Percentiles rank a stretch among this genome's conserved stretches.
Evolutionary conservation across 2,113 vertebrate species (phyloP).

Genomic region (Oceanites oceanicus): DNA sequence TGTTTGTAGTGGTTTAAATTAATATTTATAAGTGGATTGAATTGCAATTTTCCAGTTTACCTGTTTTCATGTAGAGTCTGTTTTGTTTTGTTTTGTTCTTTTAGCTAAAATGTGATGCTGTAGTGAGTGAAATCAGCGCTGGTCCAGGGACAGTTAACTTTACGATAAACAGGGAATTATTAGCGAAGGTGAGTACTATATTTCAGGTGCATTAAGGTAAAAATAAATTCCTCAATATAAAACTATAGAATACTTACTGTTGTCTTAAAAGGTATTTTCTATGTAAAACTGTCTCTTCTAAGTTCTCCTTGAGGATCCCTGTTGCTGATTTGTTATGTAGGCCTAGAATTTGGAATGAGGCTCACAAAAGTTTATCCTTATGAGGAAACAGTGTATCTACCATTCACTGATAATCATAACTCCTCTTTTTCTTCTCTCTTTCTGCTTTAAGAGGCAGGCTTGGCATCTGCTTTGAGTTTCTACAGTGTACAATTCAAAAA

Average conservation of each 20-base stretch:
- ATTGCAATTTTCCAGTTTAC: neutral
- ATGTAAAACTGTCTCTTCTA: neutral
- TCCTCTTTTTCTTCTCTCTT: neutral
- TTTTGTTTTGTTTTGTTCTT: constrained; percentile 2
- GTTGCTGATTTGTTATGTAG: neutral
- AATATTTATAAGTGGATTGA: neutral
- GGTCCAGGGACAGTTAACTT: constrained; percentile 83
- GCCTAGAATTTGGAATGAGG: neutral
- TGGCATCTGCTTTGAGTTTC: neutral
- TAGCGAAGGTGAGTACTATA: constrained; percentile 83
- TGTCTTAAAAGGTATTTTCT: neutral
- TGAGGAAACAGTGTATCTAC: neutral
- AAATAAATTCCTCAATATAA: neutral
- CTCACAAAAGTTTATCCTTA: neutral
- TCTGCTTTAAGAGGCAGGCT: neutral
- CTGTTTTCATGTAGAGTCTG: neutral
- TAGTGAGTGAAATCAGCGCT: constrained; percentile 83
- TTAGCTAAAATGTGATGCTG: constrained; percentile 83
- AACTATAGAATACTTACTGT: neutral
- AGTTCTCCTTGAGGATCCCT: neutral
- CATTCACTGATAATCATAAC: neutral
- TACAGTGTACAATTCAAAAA: neutral
- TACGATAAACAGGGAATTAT: constrained; percentile 83
- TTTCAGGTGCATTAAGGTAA: neutral
- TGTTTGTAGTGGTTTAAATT: neutral